phyloP scores from a whole-genome alignment of 1,140 invertebrate species.

The Caenorhabditis elegans region WBcel235 BX284606.5:12547001-12547500 shows the following conservation, averaged over 20 bases:
- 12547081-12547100: neutral
- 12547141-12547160: too few relatives aligned
- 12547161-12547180: constrained; percentile 8
- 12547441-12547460: too few relatives aligned
- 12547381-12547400: too few relatives aligned
- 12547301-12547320: neutral
- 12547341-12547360: too few relatives aligned
- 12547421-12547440: too few relatives aligned
- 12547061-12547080: neutral
- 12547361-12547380: too few relatives aligned
- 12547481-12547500: too few relatives aligned
- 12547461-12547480: too few relatives aligned
- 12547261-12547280: constrained; percentile 12
- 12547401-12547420: too few relatives aligned
- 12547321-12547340: too few relatives aligned
- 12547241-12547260: neutral
- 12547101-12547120: neutral
- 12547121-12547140: neutral
- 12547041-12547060: neutral
- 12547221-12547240: neutral
- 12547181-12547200: neutral
- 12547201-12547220: neutral
- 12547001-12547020: neutral
- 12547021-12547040: neutral
- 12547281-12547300: neutral